A percentile compares a stretch with the other conserved stretches of the same genome.
Conservation (phyloP, 2,797 vertebrate species). For the Morelia viridis region DNA sequence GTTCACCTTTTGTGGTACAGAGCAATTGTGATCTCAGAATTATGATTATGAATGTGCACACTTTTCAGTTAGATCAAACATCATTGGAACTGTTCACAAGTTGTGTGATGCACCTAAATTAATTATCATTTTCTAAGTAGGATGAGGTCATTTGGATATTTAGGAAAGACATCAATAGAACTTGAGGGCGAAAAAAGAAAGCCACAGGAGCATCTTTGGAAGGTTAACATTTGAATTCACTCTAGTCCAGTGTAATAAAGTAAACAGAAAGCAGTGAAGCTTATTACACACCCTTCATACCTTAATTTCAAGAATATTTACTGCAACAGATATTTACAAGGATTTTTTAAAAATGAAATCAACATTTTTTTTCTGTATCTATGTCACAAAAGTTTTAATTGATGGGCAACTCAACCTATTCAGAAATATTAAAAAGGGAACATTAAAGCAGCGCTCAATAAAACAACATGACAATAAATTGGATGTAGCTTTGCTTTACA, state of each 20-base stretch:
- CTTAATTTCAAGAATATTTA: slow-evolving; percentile 58
- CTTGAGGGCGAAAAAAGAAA: slow-evolving; percentile 52
- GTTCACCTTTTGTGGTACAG: slow-evolving; percentile 33
- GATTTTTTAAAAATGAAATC: slow-evolving; percentile 54
- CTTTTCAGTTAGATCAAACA: slow-evolving; percentile 65
- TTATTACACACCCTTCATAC: slow-evolving; percentile 53
- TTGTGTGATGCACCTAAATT: slow-evolving; percentile 63
- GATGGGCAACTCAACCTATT: slow-evolving; percentile 58
- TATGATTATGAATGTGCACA: slow-evolving; percentile 68
- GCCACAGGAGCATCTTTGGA: slow-evolving; percentile 61
- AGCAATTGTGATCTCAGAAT: slow-evolving; percentile 45
- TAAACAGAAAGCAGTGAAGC: slow-evolving; percentile 55
- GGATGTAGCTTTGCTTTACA: slow-evolving; percentile 50
- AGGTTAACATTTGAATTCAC: slow-evolving; percentile 58
- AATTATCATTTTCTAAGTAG: slow-evolving; percentile 64
- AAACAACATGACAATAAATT: slow-evolving; percentile 53
- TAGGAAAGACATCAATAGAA: slow-evolving; percentile 65
- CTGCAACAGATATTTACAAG: slow-evolving; percentile 56
- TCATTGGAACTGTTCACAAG: slow-evolving; percentile 68
- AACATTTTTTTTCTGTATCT: slow-evolving; percentile 63
- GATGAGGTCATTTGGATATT: slow-evolving; percentile 63
- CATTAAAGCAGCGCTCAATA: slow-evolving; percentile 46
- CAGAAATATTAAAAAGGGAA: slow-evolving; percentile 62
- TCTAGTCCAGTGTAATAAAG: slow-evolving; percentile 54
- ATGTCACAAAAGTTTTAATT: slow-evolving; percentile 65